These are phyloP conservation scores for Drosophila gaucha DNA, from an alignment of 2,888 invertebrate genomes.

Conservation along the genomic window DNA sequence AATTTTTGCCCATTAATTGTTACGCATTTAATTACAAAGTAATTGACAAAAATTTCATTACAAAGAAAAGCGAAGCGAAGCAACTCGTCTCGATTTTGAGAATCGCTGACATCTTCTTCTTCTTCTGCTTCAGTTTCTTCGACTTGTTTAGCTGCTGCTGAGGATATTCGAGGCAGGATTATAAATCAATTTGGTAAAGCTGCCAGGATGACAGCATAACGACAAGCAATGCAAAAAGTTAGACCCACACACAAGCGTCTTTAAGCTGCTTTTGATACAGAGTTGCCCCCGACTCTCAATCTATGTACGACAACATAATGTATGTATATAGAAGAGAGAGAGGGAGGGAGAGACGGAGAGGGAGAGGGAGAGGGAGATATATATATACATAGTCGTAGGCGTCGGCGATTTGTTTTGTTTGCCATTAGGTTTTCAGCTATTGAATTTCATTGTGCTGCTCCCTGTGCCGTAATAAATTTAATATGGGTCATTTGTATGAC, in stretches of 20 bases:
- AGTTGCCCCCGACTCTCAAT: not conserved
- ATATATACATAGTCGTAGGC: conserved; percentile 44
- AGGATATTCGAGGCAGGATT: conserved; percentile 68
- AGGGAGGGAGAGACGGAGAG: no score
- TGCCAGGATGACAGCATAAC: conserved; percentile 56
- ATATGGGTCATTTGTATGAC: conserved; percentile 81
- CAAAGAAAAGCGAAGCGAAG: conserved; percentile 16
- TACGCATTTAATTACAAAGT: conserved; percentile 75
- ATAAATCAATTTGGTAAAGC: conserved; percentile 77
- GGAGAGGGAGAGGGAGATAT: no score
- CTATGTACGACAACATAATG: conserved; percentile 35
- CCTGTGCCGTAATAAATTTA: conserved; percentile 76
- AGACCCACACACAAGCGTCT: conserved; percentile 40
- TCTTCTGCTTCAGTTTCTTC: not conserved
- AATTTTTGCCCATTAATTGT: conserved; percentile 51
- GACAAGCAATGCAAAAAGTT: conserved; percentile 57
- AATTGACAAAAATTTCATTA: conserved; percentile 72
- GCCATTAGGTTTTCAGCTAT: conserved; percentile 73
- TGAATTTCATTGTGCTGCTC: conserved; percentile 77
- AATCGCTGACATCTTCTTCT: conserved; percentile 5
- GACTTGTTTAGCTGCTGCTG: conserved; percentile 8
- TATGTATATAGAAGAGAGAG: no score
- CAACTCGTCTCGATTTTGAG: conserved; percentile 35
- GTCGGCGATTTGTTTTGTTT: conserved; percentile 74
- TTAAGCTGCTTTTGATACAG: conserved; percentile 72